Evolutionary conservation across 2,113 vertebrate species (phyloP).

Genomic region (Ceratotherium simum): DNA sequence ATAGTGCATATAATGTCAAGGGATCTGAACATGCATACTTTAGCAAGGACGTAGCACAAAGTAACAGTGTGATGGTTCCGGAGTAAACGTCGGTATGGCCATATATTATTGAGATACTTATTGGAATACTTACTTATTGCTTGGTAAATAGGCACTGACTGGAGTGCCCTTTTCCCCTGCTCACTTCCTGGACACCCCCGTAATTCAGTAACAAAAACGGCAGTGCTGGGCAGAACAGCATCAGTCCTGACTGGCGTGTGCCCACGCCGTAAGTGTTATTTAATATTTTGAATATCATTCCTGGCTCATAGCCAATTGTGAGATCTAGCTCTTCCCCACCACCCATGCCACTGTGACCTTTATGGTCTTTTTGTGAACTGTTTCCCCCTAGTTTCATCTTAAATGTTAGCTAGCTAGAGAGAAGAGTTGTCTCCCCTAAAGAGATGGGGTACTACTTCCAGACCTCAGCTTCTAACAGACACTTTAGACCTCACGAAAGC

Average conservation of each 20-base stretch:
- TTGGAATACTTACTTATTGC: not conserved
- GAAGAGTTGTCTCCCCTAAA: not conserved
- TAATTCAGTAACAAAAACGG: not conserved
- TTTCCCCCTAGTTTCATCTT: not conserved
- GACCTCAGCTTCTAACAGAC: not conserved
- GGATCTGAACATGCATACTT: not conserved
- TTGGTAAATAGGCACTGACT: not conserved
- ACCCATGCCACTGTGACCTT: not conserved
- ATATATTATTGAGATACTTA: not conserved
- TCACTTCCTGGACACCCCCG: not conserved
- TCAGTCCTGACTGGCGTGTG: not conserved
- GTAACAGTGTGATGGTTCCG: not conserved
- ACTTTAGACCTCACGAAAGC: not conserved
- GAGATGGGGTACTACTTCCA: not conserved
- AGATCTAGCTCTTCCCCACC: not conserved
- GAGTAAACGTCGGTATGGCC: not conserved
- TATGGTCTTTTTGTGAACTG: not conserved
- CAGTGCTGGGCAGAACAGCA: not conserved
- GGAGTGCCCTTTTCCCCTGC: not conserved
- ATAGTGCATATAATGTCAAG: not conserved
- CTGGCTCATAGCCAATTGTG: not conserved
- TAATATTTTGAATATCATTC: slow-evolving; percentile 1
- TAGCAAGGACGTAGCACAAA: slow-evolving; percentile 18
- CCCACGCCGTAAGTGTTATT: not conserved
- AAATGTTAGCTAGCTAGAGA: slow-evolving; percentile 23